phyloP scores from a whole-genome alignment of 23 tunicate genomes.

The Trididemnum clinides region DNA sequence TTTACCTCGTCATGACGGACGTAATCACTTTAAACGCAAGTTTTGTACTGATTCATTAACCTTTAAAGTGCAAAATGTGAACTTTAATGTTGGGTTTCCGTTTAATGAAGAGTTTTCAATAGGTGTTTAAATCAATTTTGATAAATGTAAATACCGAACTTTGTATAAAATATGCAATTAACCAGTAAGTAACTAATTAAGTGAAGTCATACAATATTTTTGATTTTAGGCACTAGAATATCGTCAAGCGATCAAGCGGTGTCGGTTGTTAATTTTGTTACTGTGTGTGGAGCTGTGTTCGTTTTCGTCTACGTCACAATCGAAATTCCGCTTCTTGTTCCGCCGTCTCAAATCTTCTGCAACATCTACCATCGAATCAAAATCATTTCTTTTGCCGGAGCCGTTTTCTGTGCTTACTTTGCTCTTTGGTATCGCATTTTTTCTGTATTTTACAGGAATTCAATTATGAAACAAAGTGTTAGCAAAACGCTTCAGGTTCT shows the following conservation, averaged over 20 bases:
- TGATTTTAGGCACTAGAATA: background rate
- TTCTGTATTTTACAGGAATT: slow-evolving; percentile 34
- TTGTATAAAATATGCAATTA: too few relatives aligned
- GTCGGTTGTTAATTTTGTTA: background rate
- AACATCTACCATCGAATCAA: slow-evolving; percentile 33
- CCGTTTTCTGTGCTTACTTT: slow-evolving; percentile 9
- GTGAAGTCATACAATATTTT: background rate
- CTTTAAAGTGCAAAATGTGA: too few relatives aligned
- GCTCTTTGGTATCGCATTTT: slow-evolving; percentile 43
- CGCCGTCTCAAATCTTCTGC: slow-evolving; percentile 7
- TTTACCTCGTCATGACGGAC: too few relatives aligned
- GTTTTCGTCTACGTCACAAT: slow-evolving; percentile 12
- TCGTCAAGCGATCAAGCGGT: background rate
- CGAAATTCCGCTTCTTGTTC: slow-evolving; percentile 24
- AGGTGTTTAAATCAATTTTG: too few relatives aligned
- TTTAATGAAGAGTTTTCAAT: too few relatives aligned
- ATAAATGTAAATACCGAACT: too few relatives aligned
- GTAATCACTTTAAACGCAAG: too few relatives aligned
- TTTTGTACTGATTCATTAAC: too few relatives aligned
- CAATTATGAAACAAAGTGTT: background rate
- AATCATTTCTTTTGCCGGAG: background rate
- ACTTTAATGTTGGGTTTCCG: too few relatives aligned
- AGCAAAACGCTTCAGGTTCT: background rate
- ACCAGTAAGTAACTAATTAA: too few relatives aligned
- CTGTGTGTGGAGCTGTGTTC: background rate